Conservation (phyloP, 2,888 invertebrate species). For the Tipula confusa region DNA sequence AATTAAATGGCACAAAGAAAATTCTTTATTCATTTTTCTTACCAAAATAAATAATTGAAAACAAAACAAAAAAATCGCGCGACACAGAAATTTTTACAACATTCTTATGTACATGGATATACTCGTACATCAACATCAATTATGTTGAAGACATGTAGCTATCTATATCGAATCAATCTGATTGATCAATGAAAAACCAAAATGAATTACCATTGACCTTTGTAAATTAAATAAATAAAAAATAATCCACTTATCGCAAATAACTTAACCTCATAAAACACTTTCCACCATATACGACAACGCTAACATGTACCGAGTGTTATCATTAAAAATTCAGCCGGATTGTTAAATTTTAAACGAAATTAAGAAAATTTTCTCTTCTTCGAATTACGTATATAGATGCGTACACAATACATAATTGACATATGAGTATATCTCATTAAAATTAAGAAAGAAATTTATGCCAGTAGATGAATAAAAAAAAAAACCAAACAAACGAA, state of each 20-base stretch:
- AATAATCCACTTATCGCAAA: not conserved
- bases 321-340: not conserved
- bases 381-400: not conserved
- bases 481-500: not conserved
- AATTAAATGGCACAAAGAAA: too few species aligned
- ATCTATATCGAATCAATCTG: not conserved
- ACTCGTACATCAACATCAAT: not conserved
- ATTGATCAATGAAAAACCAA: not conserved
- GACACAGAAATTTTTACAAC: not conserved
- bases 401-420: not conserved
- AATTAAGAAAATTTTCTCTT: not conserved
- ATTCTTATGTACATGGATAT: too few species aligned
- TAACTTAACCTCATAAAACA: not conserved
- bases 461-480: not conserved
- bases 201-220: not conserved
- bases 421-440: not conserved
- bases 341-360: not conserved
- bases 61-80: not conserved
- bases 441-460: conserved; percentile 6
- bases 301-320: not conserved
- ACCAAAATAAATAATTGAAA: too few species aligned
- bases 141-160: not conserved
- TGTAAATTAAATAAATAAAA: not conserved
- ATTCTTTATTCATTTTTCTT: too few species aligned
- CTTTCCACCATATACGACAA: not conserved